These are phyloP conservation scores for Gnathonemus echidnorhynchus DNA, from an alignment of 2,113 vertebrate genomes.

Conservation along the genomic window DNA sequence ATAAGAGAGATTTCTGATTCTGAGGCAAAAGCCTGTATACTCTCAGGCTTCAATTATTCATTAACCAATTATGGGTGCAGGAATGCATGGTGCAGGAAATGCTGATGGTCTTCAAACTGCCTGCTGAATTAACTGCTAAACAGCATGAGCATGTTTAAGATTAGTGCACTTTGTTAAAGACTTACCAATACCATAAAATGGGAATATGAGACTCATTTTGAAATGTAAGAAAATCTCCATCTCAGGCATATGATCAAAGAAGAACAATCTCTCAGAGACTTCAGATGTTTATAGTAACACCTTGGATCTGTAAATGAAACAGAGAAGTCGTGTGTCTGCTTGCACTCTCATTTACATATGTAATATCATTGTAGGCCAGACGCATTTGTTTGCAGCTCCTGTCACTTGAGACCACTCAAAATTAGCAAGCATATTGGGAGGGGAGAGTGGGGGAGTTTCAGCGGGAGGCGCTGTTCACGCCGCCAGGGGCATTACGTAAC, in stretches of 20 bases:
- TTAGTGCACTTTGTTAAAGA: not conserved
- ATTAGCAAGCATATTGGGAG: constrained; percentile 13
- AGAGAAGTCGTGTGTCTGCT: too few relatives aligned
- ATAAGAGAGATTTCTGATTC: not conserved
- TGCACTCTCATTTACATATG: not conserved
- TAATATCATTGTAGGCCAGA: not conserved
- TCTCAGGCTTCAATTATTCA: constrained; percentile 19
- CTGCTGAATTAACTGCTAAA: constrained; percentile 22
- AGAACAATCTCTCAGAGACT: not conserved
- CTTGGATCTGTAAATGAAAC: not conserved
- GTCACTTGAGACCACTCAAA: not conserved
- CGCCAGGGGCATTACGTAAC: not conserved
- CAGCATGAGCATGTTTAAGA: not conserved
- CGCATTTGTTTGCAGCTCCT: not conserved
- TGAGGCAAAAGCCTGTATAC: not conserved
- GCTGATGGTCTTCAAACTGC: constrained; percentile 7
- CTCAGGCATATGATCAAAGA: not conserved
- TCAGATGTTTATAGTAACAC: not conserved
- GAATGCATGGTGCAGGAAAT: constrained; percentile 14
- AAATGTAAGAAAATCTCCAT: not conserved
- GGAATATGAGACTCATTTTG: not conserved
- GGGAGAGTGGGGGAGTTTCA: not conserved
- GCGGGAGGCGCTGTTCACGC: not conserved
- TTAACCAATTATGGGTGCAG: constrained; percentile 19
- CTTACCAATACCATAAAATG: not conserved